phyloP scores from a whole-genome alignment of 2,888 invertebrate genomes.

The Liopterus haemorrhoidalis region DNA sequence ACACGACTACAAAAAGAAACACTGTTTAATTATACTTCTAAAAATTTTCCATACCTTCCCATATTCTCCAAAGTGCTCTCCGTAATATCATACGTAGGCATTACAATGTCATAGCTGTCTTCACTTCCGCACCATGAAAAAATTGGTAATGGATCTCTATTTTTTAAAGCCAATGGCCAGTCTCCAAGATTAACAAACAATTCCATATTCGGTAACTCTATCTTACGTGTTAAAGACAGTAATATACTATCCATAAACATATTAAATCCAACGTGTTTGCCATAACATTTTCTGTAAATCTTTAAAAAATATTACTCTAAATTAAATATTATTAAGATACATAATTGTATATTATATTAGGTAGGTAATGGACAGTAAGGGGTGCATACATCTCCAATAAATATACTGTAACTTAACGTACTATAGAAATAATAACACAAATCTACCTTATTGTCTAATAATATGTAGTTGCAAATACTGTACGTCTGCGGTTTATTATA shows the following conservation, averaged over 20 bases:
- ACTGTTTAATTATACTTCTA: not conserved
- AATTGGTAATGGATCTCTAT: constrained; percentile 59
- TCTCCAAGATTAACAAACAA: constrained; percentile 91
- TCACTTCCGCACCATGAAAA: constrained; percentile 96
- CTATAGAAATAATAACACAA: not conserved
- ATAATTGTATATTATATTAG: too few relatives aligned
- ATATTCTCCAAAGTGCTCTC: constrained; percentile 89
- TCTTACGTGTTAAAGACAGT: constrained; percentile 74
- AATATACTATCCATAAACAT: constrained; percentile 90
- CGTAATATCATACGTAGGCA: constrained; percentile 94
- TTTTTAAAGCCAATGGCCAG: constrained; percentile 73
- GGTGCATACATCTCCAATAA: too few relatives aligned
- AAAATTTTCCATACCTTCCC: constrained; percentile 63
- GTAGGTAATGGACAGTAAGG: too few relatives aligned
- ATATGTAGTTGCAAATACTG: constrained; percentile 84
- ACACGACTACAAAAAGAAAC: not conserved
- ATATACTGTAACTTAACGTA: too few relatives aligned
- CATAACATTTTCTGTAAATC: constrained; percentile 83
- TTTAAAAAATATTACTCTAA: constrained; percentile 33
- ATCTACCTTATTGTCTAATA: constrained; percentile 67
- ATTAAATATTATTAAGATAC: not conserved
- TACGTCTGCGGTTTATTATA: constrained; percentile 74
- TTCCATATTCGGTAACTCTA: constrained; percentile 77
- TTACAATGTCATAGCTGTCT: constrained; percentile 77
- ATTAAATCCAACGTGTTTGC: constrained; percentile 91